phyloP scores from a whole-genome alignment of 2,113 vertebrate species.

The Gadus macrocephalus region DNA sequence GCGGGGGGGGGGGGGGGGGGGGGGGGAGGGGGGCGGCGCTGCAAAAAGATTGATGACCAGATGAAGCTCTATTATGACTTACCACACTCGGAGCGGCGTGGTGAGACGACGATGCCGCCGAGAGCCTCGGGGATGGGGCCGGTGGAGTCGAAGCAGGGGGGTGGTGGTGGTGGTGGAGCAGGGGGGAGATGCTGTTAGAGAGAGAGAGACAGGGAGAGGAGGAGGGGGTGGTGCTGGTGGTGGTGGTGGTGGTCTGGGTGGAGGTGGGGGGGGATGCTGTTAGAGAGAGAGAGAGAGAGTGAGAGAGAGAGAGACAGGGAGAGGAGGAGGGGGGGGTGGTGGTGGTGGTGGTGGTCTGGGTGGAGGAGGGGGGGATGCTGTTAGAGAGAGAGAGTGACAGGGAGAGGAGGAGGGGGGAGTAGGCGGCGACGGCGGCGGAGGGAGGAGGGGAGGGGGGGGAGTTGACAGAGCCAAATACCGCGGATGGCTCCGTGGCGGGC shows the following conservation, averaged over 20 bases:
- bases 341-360: too few relatives aligned
- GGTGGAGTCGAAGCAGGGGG: conserved; percentile 11
- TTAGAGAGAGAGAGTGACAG: not conserved
- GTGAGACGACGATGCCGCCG: conserved; percentile 27
- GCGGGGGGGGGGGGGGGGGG: too few relatives aligned
- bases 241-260: conserved; percentile 14
- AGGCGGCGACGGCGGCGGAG: too few relatives aligned
- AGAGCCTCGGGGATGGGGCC: not conserved
- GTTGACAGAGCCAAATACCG: not conserved
- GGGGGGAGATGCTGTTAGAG: conserved; percentile 9
- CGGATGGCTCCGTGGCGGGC: conserved; percentile 31
- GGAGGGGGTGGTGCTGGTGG: not conserved
- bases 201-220: not conserved
- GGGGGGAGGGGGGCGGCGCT: not conserved
- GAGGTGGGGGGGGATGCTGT: not conserved
- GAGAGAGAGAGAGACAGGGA: too few relatives aligned
- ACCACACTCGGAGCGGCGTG: conserved; percentile 42
- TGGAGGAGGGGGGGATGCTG: conserved; percentile 5
- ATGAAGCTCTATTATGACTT: conserved; percentile 59
- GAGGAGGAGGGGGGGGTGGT: too few relatives aligned
- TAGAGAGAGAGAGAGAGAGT: not conserved
- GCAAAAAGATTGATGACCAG: conserved; percentile 49
- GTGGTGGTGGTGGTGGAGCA: not conserved
- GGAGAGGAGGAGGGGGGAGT: not conserved
- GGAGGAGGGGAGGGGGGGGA: not conserved